Conservation (phyloP, 2,113 vertebrate genomes). For the Asarcornis scutulata region DNA sequence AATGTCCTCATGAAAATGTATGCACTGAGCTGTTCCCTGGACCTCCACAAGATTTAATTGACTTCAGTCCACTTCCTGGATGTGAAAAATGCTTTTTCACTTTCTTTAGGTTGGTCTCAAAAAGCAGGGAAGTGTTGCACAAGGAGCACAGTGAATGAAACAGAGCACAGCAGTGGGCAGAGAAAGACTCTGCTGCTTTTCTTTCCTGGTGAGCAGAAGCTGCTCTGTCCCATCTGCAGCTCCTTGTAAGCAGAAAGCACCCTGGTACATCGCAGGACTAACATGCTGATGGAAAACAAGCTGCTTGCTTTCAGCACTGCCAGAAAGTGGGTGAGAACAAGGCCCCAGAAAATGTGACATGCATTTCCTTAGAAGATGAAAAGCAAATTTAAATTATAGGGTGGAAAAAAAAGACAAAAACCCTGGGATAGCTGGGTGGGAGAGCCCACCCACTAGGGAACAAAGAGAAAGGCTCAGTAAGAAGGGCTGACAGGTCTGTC, state of each 20-base stretch:
- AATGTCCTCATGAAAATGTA: not conserved
- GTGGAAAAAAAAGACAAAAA: conserved; percentile 28
- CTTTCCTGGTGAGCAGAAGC: not conserved
- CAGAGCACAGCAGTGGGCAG: not conserved
- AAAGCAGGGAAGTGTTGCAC: not conserved
- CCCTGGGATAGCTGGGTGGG: conserved; percentile 18
- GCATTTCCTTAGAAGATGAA: conserved; percentile 45
- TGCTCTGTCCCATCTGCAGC: conserved; percentile 43
- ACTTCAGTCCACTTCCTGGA: not conserved
- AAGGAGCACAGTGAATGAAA: not conserved
- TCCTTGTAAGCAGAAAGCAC: not conserved
- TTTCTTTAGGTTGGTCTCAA: not conserved
- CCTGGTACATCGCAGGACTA: not conserved
- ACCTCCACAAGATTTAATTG: not conserved
- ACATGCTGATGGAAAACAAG: conserved; percentile 38
- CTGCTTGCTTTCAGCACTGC: conserved; percentile 50
- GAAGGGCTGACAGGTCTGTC: not conserved
- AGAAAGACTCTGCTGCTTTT: not conserved
- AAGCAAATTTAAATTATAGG: conserved; percentile 14
- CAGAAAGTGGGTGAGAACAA: conserved; percentile 36
- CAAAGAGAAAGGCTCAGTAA: conserved; percentile 34
- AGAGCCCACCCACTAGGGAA: conserved; percentile 31
- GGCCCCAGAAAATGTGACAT: conserved; percentile 32
- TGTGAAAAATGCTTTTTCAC: not conserved
- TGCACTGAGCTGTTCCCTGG: not conserved